Evolutionary conservation across 2,113 vertebrate genomes (phyloP).

Genomic region (Phrynosoma platyrhinos): DNA sequence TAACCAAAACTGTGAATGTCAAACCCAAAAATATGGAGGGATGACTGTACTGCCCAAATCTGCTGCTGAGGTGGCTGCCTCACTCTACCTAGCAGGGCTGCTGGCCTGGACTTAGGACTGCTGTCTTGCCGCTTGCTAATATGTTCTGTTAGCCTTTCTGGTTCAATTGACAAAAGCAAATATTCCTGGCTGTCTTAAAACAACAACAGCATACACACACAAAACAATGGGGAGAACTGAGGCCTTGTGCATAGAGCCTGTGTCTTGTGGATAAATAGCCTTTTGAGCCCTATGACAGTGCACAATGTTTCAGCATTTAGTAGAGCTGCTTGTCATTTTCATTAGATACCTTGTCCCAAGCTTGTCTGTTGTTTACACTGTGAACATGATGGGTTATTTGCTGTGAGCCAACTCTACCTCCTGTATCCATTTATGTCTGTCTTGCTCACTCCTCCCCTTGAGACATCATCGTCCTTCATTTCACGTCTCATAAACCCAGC

Average conservation of each 20-base stretch:
- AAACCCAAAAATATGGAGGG: no score
- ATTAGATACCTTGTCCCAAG: constrained; percentile 20
- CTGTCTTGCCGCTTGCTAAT: not conserved
- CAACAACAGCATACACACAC: not conserved
- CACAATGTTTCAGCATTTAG: constrained; percentile 40
- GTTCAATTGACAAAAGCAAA: constrained; percentile 33
- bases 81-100: not conserved
- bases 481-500: constrained; percentile 51
- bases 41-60: no score
- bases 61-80: not conserved
- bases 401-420: constrained; percentile 42
- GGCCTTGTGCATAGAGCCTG: not conserved
- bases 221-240: not conserved
- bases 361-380: not conserved
- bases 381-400: constrained; percentile 32
- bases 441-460: constrained; percentile 49
- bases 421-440: constrained; percentile 43
- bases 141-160: not conserved
- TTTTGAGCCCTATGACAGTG: constrained; percentile 23
- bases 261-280: no score
- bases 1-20: no score
- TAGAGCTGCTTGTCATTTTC: not conserved
- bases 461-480: constrained; percentile 56
- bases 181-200: constrained; percentile 16
- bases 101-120: not conserved